A percentile compares a stretch with the other conserved stretches of the same genome.
These are phyloP conservation scores for Cyclophora punctaria DNA, from an alignment of 2,888 invertebrate genomes.

Conservation along the genomic window DNA sequence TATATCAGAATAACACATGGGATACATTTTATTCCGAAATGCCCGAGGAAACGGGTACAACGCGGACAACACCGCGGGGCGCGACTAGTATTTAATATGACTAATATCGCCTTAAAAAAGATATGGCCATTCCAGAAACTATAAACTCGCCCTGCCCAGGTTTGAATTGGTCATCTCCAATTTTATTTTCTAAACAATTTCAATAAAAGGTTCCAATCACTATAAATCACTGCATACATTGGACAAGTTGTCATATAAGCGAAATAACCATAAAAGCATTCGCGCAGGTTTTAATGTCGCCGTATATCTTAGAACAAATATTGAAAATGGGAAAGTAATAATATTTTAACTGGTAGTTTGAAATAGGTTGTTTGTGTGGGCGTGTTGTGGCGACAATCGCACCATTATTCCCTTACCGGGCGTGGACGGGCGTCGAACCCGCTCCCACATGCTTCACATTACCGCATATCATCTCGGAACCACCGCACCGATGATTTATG, in stretches of 20 bases:
- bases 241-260: too few relatives aligned
- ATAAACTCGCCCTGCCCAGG: too few relatives aligned
- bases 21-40: too few relatives aligned
- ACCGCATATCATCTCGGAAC: conserved; percentile 12
- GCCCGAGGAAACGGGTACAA: too few relatives aligned
- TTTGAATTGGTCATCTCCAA: too few relatives aligned
- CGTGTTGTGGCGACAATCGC: conserved; percentile 49
- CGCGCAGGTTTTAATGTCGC: too few relatives aligned
- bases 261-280: too few relatives aligned
- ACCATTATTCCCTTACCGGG: conserved; percentile 50
- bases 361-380: conserved; percentile 30
- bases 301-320: conserved; percentile 1
- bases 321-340: conserved; percentile 13
- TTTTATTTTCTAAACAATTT: background rate
- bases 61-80: too few relatives aligned
- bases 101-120: too few relatives aligned
- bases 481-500: background rate
- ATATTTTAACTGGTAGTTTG: conserved; percentile 24
- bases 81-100: too few relatives aligned
- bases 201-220: background rate
- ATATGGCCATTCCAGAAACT: too few relatives aligned
- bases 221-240: background rate
- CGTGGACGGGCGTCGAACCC: conserved; percentile 53
- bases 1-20: too few relatives aligned
- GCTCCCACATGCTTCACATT: conserved; percentile 54